Base-by-base conservation (phyloP, 2,888 invertebrate species). In the Drosophila parthenogenetica region DNA sequence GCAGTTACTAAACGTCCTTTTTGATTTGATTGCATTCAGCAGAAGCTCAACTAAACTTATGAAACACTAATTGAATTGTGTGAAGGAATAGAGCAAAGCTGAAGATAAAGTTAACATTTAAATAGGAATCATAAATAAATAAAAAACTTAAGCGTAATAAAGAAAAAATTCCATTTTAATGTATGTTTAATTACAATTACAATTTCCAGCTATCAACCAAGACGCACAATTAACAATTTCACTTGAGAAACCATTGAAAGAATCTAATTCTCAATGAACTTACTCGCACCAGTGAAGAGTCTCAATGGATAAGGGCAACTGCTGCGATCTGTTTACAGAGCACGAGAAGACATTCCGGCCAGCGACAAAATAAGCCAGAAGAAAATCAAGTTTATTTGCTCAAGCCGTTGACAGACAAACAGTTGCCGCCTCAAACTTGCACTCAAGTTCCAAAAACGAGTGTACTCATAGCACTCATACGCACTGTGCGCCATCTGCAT, bases 371-470 rank as follows among this genome's bases (percentile, higher is more conserved):
- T 58, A 71, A 75, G 65, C 55, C 65, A 35, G 59, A 73, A 35
- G 35, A 35, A 35, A 67, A 53, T 64, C 62, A 62, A 82, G 88
- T 84, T 84, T 84, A 84, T 84, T 84, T 84, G 84, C 73, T 64
- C 45, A 85, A 75, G 75, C 80, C 88, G 84, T 85, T 87, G 84
- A 84, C 84, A 84, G 84, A 82, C 88, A 84, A 76, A 77, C 84
- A 77, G 84, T 84, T 74, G 68, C 64, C 64, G 62, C 67, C 67
- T 63, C 46, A 22, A 37, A 49, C 45, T 32, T 43, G 17, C 50
- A 43, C 51, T 39, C 37, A 35, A 25, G 45, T 8, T 35, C 16
- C 11, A 37, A 39, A 35, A 39, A 35, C 48, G 32, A 32, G 48
- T 29, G 29, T 32, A 42, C 53, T 17, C 54, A 61, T 58, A 74